Evolutionary conservation across 1,140 invertebrate species (phyloP), one percentile per base, ranked within the genome.

Genomic region (Steinernema feltiae): DNA sequence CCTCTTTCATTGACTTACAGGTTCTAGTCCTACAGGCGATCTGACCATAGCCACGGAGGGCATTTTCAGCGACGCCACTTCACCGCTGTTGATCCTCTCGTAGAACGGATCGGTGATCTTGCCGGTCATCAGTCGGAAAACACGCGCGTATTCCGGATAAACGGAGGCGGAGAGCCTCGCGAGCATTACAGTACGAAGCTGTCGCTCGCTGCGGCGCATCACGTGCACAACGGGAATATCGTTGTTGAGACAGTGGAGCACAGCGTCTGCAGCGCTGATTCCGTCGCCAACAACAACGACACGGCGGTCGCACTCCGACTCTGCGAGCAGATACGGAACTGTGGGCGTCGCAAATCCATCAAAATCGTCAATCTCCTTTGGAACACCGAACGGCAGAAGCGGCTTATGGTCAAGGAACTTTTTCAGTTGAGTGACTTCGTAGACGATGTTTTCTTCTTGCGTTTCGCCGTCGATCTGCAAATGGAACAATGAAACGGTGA

Each of bases 211-310:
- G 17, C 83, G 71, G 41, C 84, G 70, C 27, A 85, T 77, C 3
- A 84, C 71, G 70, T 84, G 83, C 15, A 84, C 24, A n/a, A 84
- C 83, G 17, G 80, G 82, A 30, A 82, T 74, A n/a, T 74, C 71
- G 21, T 73, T 73, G 7, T 76, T 63, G 35, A 85, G 74, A 78
- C 84, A 86, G 63, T 80, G 75, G 29, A 75, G 69, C 7, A 85
- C 76, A n/a, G 80, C 78, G 73, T 85, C 83, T 0, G 84, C 83
- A 0, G 83, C 85, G 27, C 76, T 77, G 46, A 85, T 85, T 73
- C 83, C 83, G 70, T 85, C 83, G 0, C 83, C 83, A 29, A 84
- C 79, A 15, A 84, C 79, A 1, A 84, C 71, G 0, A 84, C 82
- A 18, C 32, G 74, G 48, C 27, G 53, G 24, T 76, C 21, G 18